Evolutionary conservation across 2,113 vertebrate genomes (phyloP), one percentile per base, ranked within the genome.

Genomic region (Leptobrachium ailaonicum): DNA sequence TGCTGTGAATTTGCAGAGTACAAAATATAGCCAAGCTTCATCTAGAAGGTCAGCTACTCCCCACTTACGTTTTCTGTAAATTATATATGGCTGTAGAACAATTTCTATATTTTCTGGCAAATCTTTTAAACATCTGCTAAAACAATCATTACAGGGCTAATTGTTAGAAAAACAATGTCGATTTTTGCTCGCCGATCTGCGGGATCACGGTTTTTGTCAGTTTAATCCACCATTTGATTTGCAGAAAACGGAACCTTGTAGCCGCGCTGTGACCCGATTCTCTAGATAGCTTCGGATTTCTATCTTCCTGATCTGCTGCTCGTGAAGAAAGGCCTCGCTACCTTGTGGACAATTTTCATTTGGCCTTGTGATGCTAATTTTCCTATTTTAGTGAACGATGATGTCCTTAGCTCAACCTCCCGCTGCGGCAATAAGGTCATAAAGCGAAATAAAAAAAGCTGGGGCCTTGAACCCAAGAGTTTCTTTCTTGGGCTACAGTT

Each of bases 131-230:
- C 78, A 73, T 80, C 78, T 80, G 78, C 71, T 72, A 68, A 74
- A 67, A 74, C 5, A 63, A 79, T 80, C 63, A 54, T 53, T 74
- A 60, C 43, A 13, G 42, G 66, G 12, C 53, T 47, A 80, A 80
- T 74, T 74, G 78, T 66, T 80, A 47, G 42, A 41, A 74, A 80
- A 80, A 80, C 78, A 80, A 68, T 58, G 42, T 13, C 68, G 32
- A 64, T 66, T 58, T 32, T 47, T 67, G 20, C n/a, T 32, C 71
- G 3, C 78, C 68, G 47, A 7, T 80, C 71, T 80, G 78, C 42
- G 41, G 40, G 67, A 74, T 56, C 42, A 14, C 78, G 66, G 63
- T 66, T 58, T 32, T n/a, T 80, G 78, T 73, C 78, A 74, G 63
- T 11, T 80, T 80, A 80, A 80, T 80, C 78, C 78, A 32, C 20